Evolutionary conservation across 2,888 invertebrate genomes (phyloP).

Genomic region (Xiphydria camelus): DNA sequence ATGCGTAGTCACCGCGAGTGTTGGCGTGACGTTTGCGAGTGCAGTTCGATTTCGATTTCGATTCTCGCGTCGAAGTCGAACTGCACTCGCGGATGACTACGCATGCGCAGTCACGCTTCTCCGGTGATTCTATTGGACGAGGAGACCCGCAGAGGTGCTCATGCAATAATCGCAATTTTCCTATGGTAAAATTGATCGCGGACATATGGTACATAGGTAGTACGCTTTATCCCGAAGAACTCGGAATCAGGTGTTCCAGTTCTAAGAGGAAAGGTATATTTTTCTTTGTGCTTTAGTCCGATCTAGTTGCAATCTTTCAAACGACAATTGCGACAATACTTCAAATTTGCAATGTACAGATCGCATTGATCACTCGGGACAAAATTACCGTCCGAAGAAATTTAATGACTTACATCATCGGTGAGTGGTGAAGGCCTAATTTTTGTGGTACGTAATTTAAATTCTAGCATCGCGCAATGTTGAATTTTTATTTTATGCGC

Average conservation of each 20-base stretch:
- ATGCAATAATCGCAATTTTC: too few species aligned
- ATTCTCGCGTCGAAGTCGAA: too few species aligned
- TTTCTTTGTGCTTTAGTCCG: background rate
- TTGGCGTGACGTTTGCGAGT: too few species aligned
- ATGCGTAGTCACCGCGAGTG: too few species aligned
- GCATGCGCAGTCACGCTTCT: too few species aligned
- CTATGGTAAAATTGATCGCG: too few species aligned
- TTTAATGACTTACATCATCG: conserved; percentile 28
- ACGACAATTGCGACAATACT: background rate
- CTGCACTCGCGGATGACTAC: too few species aligned
- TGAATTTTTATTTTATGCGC: background rate
- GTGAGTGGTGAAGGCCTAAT: conserved; percentile 11
- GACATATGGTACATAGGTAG: too few species aligned
- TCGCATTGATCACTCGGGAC: background rate
- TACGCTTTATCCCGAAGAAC: too few species aligned
- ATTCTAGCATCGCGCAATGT: background rate
- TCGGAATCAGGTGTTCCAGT: conserved; percentile 43
- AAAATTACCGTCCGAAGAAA: background rate
- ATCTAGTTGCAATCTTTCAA: background rate
- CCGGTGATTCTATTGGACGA: too few species aligned
- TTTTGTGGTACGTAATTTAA: background rate
- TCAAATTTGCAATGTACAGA: background rate
- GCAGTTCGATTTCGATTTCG: too few species aligned
- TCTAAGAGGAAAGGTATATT: conserved; percentile 19
- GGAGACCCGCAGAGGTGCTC: too few species aligned